These are phyloP conservation scores for Drosophila mulleri DNA, from an alignment of 2,888 invertebrate genomes.

Conservation along the genomic window DNA sequence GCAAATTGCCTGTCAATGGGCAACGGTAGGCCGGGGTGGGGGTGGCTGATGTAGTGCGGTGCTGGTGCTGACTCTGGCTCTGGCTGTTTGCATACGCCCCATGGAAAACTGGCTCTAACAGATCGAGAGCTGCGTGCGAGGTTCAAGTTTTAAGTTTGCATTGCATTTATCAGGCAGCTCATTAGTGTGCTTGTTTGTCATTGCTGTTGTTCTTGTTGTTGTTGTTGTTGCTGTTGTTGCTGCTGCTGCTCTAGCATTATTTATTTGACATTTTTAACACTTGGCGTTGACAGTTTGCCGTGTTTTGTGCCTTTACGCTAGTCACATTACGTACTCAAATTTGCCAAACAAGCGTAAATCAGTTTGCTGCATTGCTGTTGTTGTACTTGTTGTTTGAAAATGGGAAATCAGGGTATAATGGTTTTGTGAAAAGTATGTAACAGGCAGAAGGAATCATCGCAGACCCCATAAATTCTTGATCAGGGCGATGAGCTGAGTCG, in stretches of 20 bases:
- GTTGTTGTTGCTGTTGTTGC: constrained; percentile 13
- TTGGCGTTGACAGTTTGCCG: constrained; percentile 55
- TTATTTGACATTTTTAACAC: constrained; percentile 74
- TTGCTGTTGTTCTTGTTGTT: constrained; percentile 26
- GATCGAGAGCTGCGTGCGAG: constrained; percentile 45
- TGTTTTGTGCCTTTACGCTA: constrained; percentile 49
- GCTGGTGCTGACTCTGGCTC: constrained; percentile 8
- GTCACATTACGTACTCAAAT: constrained; percentile 43
- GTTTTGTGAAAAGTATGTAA: no score
- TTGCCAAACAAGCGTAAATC: constrained; percentile 68
- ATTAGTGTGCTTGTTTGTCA: constrained; percentile 65
- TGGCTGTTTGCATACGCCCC: constrained; percentile 25
- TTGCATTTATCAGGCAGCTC: constrained; percentile 66
- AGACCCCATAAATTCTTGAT: no score
- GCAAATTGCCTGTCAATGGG: constrained; percentile 59
- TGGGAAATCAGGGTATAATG: no score
- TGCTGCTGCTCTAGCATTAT: constrained; percentile 56
- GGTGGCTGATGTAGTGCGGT: not conserved
- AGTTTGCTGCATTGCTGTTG: constrained; percentile 53
- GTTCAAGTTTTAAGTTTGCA: constrained; percentile 52
- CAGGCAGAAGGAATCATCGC: no score
- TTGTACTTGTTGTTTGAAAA: constrained; percentile 8
- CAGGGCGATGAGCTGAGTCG: no score
- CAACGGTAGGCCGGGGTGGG: not conserved
- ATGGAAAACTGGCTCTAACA: constrained; percentile 49